These are phyloP conservation scores for Chitala chitala DNA, from an alignment of 2,113 vertebrate genomes.

Conservation along the genomic window DNA sequence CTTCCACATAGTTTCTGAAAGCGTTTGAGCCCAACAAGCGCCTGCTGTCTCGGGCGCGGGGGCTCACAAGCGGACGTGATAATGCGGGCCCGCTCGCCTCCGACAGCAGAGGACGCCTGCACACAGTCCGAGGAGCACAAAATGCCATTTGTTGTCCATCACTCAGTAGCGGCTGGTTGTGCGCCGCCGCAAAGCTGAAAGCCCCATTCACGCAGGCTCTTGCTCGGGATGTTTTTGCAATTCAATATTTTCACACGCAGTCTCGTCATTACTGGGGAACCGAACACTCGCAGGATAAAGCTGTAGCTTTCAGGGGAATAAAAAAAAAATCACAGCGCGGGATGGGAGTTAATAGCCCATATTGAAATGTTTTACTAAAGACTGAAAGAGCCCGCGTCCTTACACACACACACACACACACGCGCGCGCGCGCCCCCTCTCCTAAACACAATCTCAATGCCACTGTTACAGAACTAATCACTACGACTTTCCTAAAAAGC, in stretches of 20 bases:
- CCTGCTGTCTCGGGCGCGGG: background rate
- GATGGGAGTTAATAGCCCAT: conserved; percentile 63
- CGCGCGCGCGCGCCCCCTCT: conserved; percentile 49
- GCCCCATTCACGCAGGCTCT: conserved; percentile 81
- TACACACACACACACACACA: conserved; percentile 30
- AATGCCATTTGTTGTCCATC: conserved; percentile 90
- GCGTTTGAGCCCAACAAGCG: background rate
- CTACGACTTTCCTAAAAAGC: conserved; percentile 12
- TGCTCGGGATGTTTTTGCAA: conserved; percentile 89
- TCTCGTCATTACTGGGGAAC: conserved; percentile 90
- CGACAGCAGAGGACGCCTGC: background rate
- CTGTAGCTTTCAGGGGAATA: conserved; percentile 64
- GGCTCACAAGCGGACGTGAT: background rate
- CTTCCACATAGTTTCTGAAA: background rate
- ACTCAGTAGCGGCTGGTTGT: conserved; percentile 72
- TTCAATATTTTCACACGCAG: conserved; percentile 98
- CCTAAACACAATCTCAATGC: conserved; percentile 49
- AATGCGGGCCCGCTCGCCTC: background rate
- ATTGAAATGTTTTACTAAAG: conserved; percentile 70
- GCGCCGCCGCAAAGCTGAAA: conserved; percentile 74
- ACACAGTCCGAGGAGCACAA: conserved; percentile 37
- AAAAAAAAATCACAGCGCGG: conserved; percentile 37
- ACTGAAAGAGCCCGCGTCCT: conserved; percentile 15
- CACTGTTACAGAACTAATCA: background rate
- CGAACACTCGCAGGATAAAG: conserved; percentile 77